Conservation (phyloP, 2,797 vertebrate genomes). For the Thamnophis elegans region DNA sequence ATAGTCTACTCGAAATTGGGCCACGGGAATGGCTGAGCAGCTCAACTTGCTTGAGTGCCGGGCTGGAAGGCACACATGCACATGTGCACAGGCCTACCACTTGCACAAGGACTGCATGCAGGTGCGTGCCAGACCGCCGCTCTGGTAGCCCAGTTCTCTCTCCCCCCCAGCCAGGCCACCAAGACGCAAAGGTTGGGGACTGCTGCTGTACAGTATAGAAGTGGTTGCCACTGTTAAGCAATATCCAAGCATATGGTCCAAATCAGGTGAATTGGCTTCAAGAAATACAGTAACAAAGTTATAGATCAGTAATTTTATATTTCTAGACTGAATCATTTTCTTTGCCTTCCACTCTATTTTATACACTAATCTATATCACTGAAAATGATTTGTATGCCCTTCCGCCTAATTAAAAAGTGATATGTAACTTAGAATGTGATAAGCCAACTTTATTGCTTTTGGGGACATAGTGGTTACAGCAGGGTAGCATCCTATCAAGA, state of each 20-base stretch:
- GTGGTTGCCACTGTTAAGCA: not conserved
- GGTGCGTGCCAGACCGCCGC: rapidly evolving
- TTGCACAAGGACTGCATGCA: no score
- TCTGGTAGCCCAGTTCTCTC: not conserved
- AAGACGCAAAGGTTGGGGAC: not conserved
- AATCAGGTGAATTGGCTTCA: not conserved
- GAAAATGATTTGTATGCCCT: no score
- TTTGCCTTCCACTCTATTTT: not conserved
- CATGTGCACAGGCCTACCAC: no score
- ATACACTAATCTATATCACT: not conserved
- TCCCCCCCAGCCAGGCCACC: rapidly evolving
- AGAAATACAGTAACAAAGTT: not conserved
- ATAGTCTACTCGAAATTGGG: not conserved
- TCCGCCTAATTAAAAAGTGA: not conserved
- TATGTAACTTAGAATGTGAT: not conserved
- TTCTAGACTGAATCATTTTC: not conserved
- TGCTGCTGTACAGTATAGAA: not conserved
- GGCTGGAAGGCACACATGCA: no score
- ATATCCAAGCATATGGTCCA: not conserved
- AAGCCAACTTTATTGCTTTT: not conserved
- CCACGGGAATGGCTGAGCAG: not conserved
- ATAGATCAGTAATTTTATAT: not conserved
- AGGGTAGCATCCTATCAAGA: not conserved
- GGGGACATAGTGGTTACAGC: not conserved
- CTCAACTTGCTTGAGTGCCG: no score